Evolutionary conservation across 2,888 invertebrate genomes (phyloP).

Genomic region (Peribatodes rhomboidaria): DNA sequence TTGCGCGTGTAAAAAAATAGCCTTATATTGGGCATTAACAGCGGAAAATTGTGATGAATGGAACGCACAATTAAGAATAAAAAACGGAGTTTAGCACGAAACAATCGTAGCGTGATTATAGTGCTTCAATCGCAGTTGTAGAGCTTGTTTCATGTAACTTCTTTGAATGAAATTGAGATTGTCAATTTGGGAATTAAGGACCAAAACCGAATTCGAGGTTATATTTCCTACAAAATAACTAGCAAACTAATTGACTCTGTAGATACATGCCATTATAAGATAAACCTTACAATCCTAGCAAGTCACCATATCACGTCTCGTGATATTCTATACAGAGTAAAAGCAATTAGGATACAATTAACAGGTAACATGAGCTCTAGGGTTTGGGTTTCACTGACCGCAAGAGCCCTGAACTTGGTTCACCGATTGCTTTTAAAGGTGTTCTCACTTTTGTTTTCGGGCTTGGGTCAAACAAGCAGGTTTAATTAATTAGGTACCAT

Average conservation of each 20-base stretch:
- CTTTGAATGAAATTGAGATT: conserved; percentile 17
- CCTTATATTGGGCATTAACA: conserved; percentile 34
- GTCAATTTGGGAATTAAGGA: neutral
- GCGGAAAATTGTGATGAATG: conserved; percentile 44
- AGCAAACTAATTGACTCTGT: neutral
- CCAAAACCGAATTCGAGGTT: neutral
- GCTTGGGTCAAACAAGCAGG: neutral
- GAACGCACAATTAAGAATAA: conserved; percentile 23
- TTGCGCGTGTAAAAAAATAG: conserved; percentile 39
- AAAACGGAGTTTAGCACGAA: conserved; percentile 16
- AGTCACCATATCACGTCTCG: neutral
- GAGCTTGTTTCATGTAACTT: neutral
- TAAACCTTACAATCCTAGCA: neutral
- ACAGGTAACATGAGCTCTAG: conserved; percentile 19
- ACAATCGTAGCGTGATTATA: conserved; percentile 17
- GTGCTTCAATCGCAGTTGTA: neutral
- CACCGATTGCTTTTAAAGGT: conserved; percentile 14
- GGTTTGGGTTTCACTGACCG: conserved; percentile 20
- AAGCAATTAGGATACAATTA: conserved; percentile 26
- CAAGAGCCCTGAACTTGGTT: conserved; percentile 22
- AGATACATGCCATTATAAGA: neutral
- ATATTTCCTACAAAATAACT: neutral
- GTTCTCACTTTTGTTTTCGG: conserved; percentile 19
- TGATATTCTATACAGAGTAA: neutral
- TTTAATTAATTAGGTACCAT: conserved; percentile 1